phyloP scores from a whole-genome alignment of 2,113 vertebrate genomes.

The Vidua macroura region DNA sequence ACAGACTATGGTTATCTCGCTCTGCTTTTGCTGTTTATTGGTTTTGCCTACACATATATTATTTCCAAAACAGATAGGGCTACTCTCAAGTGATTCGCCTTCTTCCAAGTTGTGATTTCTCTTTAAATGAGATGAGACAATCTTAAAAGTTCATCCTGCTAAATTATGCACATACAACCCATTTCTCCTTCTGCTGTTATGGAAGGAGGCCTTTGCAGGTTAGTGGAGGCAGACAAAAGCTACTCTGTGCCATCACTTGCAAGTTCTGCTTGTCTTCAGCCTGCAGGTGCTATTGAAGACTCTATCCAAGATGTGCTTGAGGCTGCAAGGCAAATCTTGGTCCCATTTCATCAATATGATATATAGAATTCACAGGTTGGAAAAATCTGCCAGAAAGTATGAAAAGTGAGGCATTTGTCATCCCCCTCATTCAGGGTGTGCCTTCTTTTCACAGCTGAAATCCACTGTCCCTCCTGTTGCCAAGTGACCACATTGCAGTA shows the following conservation, averaged over 20 bases:
- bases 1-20: not conserved
- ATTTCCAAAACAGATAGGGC: not conserved
- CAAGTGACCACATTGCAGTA: not conserved
- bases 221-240: not conserved
- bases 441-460: not conserved
- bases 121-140: not conserved
- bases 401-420: not conserved
- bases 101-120: not conserved
- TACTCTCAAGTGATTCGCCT: not conserved
- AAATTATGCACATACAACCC: not conserved
- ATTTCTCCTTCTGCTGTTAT: not conserved
- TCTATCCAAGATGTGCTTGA: not conserved
- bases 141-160: not conserved
- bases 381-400: not conserved
- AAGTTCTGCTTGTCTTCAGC: not conserved
- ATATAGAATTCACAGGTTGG: not conserved
- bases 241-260: not conserved
- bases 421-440: not conserved
- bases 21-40: not conserved
- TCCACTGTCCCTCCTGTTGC: not conserved
- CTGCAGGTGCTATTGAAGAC: not conserved
- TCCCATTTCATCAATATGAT: not conserved
- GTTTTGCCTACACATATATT: not conserved
- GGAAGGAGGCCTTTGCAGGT: not conserved
- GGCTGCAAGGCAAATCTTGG: not conserved